Base-by-base conservation (phyloP, 2,113 vertebrate species). In the Ondatra zibethicus region DNA sequence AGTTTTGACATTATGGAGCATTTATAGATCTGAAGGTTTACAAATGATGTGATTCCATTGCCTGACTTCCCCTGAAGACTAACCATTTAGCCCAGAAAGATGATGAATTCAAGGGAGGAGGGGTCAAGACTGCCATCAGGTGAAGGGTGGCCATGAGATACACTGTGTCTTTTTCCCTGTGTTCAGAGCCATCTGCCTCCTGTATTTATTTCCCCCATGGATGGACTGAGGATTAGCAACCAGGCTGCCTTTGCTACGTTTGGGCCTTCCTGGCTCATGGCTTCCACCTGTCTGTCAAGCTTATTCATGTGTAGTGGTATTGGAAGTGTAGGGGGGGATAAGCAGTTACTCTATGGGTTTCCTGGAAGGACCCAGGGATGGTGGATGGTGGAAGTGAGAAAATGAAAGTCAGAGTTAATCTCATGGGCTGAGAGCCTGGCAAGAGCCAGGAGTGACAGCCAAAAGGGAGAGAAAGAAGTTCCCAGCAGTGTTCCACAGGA, bases 161-260 rank as follows among this genome's bases (percentile, higher is more conserved):
- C 42, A 5, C 31, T 2, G 0, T 8, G 29, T 31, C 47, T 39
- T 72, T 29, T 31, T 0, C 39, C 65, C 86, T 72, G 5, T 21
- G 27, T 0, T 31, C n/a, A 27, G 47, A 17, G 11, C 17, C 73
- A 55, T n/a, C 52, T 19, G 1, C 36, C 63, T 19, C 36, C 31
- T 7, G 17, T 33, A 10, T 7, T 33, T 25, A 2, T 12, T 23
- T 5, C 16, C 1, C 19, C 50, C 25, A 7, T 4, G 7, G 17
- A 27, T 63, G 29, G 65, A 84, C 42, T 25, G 0, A 3, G 27
- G 27, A 52, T 31, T 2, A 29, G n/a, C 39, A 21, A 21, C 0
- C 5, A 33, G n/a, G 11, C 73, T 27, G 17, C 4, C 39, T 21
- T n/a, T 33, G 11, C 76, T 55, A 4, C 3, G 42, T 0, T 33